phyloP scores from a whole-genome alignment of 92 coral and sea anemone genomes.

The Galaxea fascicularis region DNA sequence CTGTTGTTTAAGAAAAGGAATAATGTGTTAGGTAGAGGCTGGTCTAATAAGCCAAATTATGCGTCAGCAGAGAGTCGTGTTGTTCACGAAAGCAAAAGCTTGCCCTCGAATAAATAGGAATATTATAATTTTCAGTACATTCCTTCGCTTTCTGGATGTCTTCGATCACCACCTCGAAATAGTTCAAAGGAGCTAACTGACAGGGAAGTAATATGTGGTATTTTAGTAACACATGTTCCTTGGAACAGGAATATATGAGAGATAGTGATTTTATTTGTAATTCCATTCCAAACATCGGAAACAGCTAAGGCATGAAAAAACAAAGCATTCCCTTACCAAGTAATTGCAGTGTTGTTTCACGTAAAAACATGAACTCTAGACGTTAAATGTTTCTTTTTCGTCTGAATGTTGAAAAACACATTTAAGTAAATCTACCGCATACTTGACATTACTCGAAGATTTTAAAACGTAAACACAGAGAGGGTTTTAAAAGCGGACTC shows the following conservation, averaged over 20 bases:
- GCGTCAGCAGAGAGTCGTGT: background rate
- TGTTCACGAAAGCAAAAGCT: background rate
- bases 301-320: no score
- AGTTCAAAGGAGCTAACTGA: background rate
- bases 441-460: no score
- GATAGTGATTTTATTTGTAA: background rate
- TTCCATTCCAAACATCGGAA: background rate
- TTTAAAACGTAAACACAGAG: no score
- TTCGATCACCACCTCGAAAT: background rate
- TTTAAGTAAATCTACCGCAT: no score
- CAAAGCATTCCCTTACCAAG: no score
- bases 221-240: background rate
- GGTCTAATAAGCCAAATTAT: background rate
- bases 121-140: no score
- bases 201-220: background rate
- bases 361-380: no score
- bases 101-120: no score
- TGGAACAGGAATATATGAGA: background rate
- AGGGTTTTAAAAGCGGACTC: no score
- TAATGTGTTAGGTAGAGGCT: background rate
- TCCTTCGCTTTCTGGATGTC: background rate
- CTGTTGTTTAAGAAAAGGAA: background rate
- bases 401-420: no score
- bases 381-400: no score
- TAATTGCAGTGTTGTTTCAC: no score